Base-by-base conservation (phyloP, 64 coral and sea anemone genomes). In the Platygyra sinensis region DNA sequence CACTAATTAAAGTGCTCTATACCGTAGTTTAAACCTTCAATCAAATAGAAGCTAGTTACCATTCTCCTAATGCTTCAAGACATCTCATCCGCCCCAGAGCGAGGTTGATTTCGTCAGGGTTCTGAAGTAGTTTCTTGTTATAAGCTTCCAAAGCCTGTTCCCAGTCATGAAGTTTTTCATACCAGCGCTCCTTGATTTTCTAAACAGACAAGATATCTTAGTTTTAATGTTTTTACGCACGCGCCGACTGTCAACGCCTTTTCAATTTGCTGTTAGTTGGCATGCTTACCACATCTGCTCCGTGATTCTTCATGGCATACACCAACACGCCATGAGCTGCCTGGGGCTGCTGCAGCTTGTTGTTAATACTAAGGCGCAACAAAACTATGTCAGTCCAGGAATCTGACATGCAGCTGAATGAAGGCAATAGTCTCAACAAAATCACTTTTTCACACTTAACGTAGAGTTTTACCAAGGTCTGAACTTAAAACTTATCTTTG, bases 131-230 rank as follows among this genome's bases (percentile, higher is more conserved):
- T 38, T 95, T 95, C 75, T 93, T 99, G 60, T 99, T 91, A 79
- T 99, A 99, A 17, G 96, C 96, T 77, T 91, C 79, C 19, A 99
- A 84, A n/a, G 96, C 96, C 60, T 93, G 95, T n/a, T 93, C 96
- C 96, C 96, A 99, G 63, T 99, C 96, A 52, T 99, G 96, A 4
- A 99, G 64, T 80, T 99, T 99, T 64, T 99, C 96, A 65, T 99
- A 95, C 96, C 96, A 99, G 10, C 96, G 94, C 65, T 99, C 96
- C 81, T 94, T 93, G 72, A 99, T 93, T 99, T 99, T 94, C 96
- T 96, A 52, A 46, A 42, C 4, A 72, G 20, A 73, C 25, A 52
- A 73, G 38, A 74, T 17, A 38, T 14, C 1, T 62, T n/a, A n/a
- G n/a, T n/a, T n/a, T n/a, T 15, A 18, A 62, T 62, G 14, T 18